Percentiles rank a stretch among this genome's conserved stretches.
Conservation (phyloP, 2,113 vertebrate genomes). For the Pimephales promelas region DNA sequence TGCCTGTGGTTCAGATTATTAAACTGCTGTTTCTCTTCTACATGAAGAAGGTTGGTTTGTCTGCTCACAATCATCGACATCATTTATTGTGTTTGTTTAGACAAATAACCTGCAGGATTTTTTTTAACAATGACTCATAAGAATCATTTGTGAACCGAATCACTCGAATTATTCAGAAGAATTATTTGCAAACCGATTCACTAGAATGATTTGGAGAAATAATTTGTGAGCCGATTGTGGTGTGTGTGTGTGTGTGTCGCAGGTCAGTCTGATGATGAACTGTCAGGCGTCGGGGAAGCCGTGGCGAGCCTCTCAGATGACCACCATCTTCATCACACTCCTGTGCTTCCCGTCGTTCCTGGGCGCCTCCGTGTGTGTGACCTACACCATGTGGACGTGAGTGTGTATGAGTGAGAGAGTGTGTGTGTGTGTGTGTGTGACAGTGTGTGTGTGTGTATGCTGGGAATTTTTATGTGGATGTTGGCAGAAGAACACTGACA, state of each 20-base stretch:
- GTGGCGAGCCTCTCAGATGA: constrained; percentile 92
- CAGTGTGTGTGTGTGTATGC: neutral
- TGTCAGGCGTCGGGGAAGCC: constrained; percentile 88
- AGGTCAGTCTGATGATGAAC: constrained; percentile 92
- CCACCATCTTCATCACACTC: constrained; percentile 87
- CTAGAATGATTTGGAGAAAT: too few species aligned
- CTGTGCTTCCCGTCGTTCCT: constrained; percentile 94
- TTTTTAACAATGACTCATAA: too few species aligned
- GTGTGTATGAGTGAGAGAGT: constrained; percentile 65
- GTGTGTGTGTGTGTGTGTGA: neutral
- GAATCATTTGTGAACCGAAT: too few species aligned
- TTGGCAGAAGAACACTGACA: too few species aligned
- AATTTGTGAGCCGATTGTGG: too few species aligned
- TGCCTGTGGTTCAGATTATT: constrained; percentile 83
- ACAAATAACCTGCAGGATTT: too few species aligned
- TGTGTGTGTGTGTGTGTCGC: constrained; percentile 10
- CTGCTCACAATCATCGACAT: too few species aligned
- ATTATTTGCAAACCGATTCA: too few species aligned
- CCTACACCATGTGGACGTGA: constrained; percentile 92
- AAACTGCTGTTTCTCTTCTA: constrained; percentile 90
- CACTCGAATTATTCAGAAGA: too few species aligned
- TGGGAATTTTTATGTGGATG: too few species aligned
- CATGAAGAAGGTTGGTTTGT: constrained; percentile 83
- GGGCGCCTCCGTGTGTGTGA: constrained; percentile 82
- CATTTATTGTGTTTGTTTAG: neutral